A percentile compares a stretch with the other conserved stretches of the same genome.
These are phyloP conservation scores for Drosophila histrio DNA, from an alignment of 2,888 invertebrate genomes.

Conservation along the genomic window DNA sequence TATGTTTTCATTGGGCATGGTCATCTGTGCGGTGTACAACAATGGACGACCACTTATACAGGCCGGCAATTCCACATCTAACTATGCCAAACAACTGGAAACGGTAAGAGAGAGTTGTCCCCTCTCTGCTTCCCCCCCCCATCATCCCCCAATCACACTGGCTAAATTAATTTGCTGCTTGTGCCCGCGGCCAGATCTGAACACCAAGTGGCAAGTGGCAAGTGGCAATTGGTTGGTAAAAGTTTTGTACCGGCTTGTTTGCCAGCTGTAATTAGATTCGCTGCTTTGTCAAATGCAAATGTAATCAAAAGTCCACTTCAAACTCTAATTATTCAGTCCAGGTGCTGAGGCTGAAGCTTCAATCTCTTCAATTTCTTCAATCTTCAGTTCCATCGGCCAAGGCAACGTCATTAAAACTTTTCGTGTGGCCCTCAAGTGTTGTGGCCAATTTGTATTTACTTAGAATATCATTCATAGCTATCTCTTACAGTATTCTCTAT, in stretches of 20 bases:
- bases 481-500: not conserved
- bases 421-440: constrained; percentile 44
- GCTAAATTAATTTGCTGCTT: constrained; percentile 52
- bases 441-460: constrained; percentile 32
- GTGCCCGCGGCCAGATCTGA: constrained; percentile 15
- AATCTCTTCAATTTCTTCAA: constrained; percentile 7
- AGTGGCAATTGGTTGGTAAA: constrained; percentile 68
- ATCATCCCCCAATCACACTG: not conserved
- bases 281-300: constrained; percentile 78
- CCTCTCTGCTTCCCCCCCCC: not conserved
- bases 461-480: constrained; percentile 7
- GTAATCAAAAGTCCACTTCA: constrained; percentile 81
- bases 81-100: constrained; percentile 95
- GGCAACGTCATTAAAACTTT: constrained; percentile 63
- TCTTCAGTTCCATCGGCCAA: constrained; percentile 11
- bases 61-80: constrained; percentile 94
- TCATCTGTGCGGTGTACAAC: constrained; percentile 96
- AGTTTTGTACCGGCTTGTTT: constrained; percentile 64
- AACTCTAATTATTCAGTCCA: constrained; percentile 80
- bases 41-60: constrained; percentile 94
- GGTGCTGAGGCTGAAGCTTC: constrained; percentile 49
- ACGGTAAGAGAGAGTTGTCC: constrained; percentile 88
- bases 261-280: constrained; percentile 75
- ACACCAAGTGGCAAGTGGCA: constrained; percentile 30
- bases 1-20: constrained; percentile 98